phyloP scores from a whole-genome alignment of 2,113 vertebrate species.

The Eolophus roseicapilla region DNA sequence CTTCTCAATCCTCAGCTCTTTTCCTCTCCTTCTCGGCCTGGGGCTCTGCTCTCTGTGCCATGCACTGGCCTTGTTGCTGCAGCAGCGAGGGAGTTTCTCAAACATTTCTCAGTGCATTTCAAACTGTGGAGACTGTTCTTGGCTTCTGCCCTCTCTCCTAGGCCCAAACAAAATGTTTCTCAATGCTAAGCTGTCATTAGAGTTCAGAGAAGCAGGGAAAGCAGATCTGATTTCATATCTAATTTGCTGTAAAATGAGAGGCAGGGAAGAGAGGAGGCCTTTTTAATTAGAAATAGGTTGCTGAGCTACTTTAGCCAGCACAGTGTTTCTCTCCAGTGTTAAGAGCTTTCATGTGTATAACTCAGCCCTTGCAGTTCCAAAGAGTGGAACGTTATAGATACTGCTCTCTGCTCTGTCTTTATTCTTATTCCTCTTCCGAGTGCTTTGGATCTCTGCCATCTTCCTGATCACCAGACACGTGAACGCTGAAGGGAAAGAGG shows the following conservation, averaged over 20 bases:
- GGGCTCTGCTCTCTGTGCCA: neutral
- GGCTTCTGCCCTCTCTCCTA: neutral
- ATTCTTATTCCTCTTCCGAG: neutral
- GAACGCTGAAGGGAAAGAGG: neutral
- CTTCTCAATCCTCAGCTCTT: neutral
- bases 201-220: constrained; percentile 18
- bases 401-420: neutral
- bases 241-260: constrained; percentile 57
- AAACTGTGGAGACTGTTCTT: neutral
- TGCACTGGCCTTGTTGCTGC: neutral
- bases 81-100: neutral
- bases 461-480: neutral
- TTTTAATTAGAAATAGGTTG: constrained; percentile 50
- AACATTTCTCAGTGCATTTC: neutral
- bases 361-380: constrained; percentile 16
- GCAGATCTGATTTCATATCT: constrained; percentile 60
- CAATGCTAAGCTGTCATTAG: neutral
- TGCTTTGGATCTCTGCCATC: neutral
- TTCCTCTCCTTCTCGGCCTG: neutral
- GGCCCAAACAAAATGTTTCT: constrained; percentile 63
- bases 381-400: constrained; percentile 10
- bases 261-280: constrained; percentile 24
- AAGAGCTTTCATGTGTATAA: neutral
- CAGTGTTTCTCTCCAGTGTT: neutral
- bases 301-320: neutral